Percentiles rank a stretch among this genome's conserved stretches.
These are phyloP conservation scores for Lordiphosa andalusiaca DNA, from an alignment of 2,888 invertebrate species.

Conservation along the genomic window DNA sequence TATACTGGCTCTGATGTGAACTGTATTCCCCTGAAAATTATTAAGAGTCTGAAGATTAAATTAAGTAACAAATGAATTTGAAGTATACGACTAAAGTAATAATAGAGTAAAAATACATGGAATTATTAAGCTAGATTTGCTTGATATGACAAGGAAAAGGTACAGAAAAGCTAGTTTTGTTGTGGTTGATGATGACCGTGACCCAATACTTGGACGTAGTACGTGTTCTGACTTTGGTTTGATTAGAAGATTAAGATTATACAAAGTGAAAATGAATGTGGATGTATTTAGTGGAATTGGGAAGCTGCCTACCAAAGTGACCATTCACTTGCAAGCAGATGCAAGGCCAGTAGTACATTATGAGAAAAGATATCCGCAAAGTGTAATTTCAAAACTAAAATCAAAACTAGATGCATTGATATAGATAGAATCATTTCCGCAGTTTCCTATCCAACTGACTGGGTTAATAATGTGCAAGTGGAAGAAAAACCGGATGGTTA, in stretches of 20 bases:
- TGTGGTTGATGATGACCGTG: neutral
- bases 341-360: slow-evolving; percentile 40
- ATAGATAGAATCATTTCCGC: too few species aligned
- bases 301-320: slow-evolving; percentile 28
- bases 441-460: too few species aligned
- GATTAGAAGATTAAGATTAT: slow-evolving; percentile 14
- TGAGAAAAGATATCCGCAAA: slow-evolving; percentile 37
- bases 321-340: slow-evolving; percentile 33
- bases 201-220: slow-evolving; percentile 4
- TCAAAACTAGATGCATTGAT: too few species aligned
- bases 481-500: too few species aligned
- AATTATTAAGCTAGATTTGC: neutral
- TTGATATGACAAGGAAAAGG: neutral
- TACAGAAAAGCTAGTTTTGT: slow-evolving; percentile 5
- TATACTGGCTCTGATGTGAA: slow-evolving; percentile 39
- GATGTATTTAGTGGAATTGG: slow-evolving; percentile 37
- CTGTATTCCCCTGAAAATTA: slow-evolving; percentile 27
- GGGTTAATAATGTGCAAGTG: too few species aligned
- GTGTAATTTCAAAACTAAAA: too few species aligned
- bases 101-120: slow-evolving; percentile 12
- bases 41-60: slow-evolving; percentile 21
- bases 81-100: slow-evolving; percentile 33
- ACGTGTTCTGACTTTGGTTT: slow-evolving; percentile 2
- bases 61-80: slow-evolving; percentile 12
- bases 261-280: slow-evolving; percentile 11